Percentiles rank a stretch among this genome's conserved stretches.
These are phyloP conservation scores for Electrona antarctica DNA, from an alignment of 2,113 vertebrate genomes.

Conservation along the genomic window DNA sequence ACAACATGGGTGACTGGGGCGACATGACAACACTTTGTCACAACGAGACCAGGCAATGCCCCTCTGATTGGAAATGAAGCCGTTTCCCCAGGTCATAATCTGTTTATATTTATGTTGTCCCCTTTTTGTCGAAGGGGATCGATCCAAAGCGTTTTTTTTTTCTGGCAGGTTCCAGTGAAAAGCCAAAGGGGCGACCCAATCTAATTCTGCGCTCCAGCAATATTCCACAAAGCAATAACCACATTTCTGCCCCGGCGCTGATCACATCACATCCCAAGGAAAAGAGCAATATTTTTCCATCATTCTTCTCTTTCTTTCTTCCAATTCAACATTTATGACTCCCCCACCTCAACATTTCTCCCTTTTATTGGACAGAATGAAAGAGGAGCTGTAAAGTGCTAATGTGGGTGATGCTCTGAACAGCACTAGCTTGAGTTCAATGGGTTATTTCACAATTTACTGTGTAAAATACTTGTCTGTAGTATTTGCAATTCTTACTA, in stretches of 20 bases:
- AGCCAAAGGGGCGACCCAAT: slow-evolving; percentile 64
- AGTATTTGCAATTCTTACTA: slow-evolving; percentile 72
- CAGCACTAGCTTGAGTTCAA: slow-evolving; percentile 31
- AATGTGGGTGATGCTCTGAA: slow-evolving; percentile 42
- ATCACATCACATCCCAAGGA: slow-evolving; percentile 71
- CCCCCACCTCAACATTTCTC: slow-evolving; percentile 37
- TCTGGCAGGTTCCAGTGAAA: slow-evolving; percentile 42
- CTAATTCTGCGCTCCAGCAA: slow-evolving; percentile 72
- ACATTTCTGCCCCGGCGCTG: slow-evolving; percentile 48
- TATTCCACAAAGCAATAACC: slow-evolving; percentile 77
- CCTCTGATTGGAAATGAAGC: slow-evolving; percentile 69
- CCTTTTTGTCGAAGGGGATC: slow-evolving; percentile 62
- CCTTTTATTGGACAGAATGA: slow-evolving; percentile 61
- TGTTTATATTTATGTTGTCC: slow-evolving; percentile 67
- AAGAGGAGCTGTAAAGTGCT: slow-evolving; percentile 53
- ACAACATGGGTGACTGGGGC: not conserved
- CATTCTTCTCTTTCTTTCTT: slow-evolving; percentile 56
- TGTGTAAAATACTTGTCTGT: slow-evolving; percentile 60
- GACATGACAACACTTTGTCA: slow-evolving; percentile 7
- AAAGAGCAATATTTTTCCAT: slow-evolving; percentile 74
- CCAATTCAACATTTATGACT: slow-evolving; percentile 47
- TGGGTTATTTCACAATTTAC: slow-evolving; percentile 55
- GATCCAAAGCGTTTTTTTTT: slow-evolving; percentile 67
- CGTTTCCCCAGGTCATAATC: slow-evolving; percentile 68
- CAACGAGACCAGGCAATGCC: slow-evolving; percentile 13